Evolutionary conservation across 2,888 invertebrate genomes (phyloP), one percentile per base, ranked within the genome.

Genomic region (Parapristionchus giblindavisi): DNA sequence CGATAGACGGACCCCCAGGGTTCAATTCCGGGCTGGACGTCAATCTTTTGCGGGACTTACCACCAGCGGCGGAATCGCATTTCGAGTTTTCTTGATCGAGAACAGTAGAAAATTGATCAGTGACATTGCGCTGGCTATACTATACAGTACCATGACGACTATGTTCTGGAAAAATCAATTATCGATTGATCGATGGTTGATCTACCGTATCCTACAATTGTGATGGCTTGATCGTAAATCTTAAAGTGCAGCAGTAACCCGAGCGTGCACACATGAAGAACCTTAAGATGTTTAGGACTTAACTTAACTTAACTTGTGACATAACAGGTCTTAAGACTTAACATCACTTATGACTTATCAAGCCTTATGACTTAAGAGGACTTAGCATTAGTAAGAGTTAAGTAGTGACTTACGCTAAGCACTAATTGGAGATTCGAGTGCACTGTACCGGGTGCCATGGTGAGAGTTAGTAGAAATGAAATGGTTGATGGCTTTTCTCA

Each of bases 381-480:
- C 58, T 34, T 58, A 4, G 21, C 24, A 34, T 4, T 29, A 29
- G 5, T 6, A 56, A 8, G 29, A 29, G 56, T 27, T 5, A 8
- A 8, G 56, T 27, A 4, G 56, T 5, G 5, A 68, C 68, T 52
- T 24, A 52, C 68, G 34, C 51, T 52, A 11, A 68, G 52, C 27
- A 68, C 36, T 11, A 68, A 24, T 68, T 68, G 68, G 51, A 68
- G 48, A 52, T 68, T 68, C 34, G 68, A 68, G 68, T 68, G 68
- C 11, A 68, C 68, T 4, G 68, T 68, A 68, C 68, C 68, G 68
- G 68, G 52, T 52, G 68, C 68, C 68, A 68, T 68, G 52, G 17
- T 2, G 36, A n/a, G 29, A 68, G 34, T 36, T 34, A 36, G 36
- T 32, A 27, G 43, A 40, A 68, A 68, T 68, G 68, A 68, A 29